Evolutionary conservation across 2,113 vertebrate genomes (phyloP).

Genomic region (Nanorana parkeri): DNA sequence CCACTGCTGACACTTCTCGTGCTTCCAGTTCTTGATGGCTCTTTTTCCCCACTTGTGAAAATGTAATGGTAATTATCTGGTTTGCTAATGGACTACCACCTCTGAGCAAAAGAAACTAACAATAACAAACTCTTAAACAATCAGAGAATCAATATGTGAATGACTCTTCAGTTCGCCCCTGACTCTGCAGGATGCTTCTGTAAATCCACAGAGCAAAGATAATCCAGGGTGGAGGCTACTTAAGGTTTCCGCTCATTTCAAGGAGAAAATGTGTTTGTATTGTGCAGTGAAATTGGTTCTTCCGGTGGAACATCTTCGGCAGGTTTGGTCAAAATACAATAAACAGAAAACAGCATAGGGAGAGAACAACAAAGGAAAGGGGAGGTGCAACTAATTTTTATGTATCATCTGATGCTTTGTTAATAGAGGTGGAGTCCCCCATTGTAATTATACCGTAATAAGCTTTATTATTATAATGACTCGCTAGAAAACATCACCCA

Average conservation of each 20-base stretch:
- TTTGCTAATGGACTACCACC: background rate
- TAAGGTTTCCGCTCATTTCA: background rate
- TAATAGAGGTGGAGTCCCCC: background rate
- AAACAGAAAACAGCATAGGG: background rate
- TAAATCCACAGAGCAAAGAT: slow-evolving; percentile 35
- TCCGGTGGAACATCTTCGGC: background rate
- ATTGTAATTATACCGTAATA: background rate
- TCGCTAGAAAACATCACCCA: too few species aligned
- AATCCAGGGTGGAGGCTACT: slow-evolving; percentile 1
- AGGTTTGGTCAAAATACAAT: background rate
- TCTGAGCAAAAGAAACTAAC: background rate
- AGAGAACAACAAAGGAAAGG: background rate
- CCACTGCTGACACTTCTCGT: too few species aligned
- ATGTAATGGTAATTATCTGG: too few species aligned
- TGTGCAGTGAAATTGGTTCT: slow-evolving; percentile 3
- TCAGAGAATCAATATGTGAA: background rate
- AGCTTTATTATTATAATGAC: background rate
- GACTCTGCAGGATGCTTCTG: background rate
- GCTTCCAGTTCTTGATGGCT: too few species aligned
- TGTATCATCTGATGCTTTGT: background rate
- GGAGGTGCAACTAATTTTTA: background rate
- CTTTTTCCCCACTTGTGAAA: too few species aligned
- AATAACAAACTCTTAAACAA: background rate
- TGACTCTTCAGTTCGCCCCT: background rate
- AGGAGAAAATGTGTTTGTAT: background rate